A percentile compares a stretch with the other conserved stretches of the same genome.
These are phyloP conservation scores for Sinocyclocheilus anshuiensis DNA, from an alignment of 2,113 vertebrate species.

Conservation along the genomic window DNA sequence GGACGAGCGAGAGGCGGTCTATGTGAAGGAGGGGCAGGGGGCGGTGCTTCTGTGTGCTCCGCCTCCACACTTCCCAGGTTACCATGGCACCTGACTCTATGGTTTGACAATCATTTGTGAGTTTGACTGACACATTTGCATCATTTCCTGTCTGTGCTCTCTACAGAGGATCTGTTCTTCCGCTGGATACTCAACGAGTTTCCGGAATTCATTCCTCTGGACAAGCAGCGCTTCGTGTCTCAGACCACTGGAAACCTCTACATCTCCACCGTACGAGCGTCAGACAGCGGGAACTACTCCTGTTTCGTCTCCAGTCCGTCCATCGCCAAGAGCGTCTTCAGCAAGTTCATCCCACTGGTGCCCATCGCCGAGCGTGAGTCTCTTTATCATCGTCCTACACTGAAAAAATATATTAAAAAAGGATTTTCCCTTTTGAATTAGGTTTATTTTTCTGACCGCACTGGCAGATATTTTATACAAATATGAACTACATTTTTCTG, in stretches of 20 bases:
- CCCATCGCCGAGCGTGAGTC: constrained; percentile 88
- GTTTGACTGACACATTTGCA: background rate
- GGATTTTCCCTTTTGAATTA: too few relatives aligned
- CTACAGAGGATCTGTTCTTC: constrained; percentile 88
- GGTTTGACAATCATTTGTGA: background rate
- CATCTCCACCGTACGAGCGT: constrained; percentile 90
- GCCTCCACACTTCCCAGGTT: constrained; percentile 93
- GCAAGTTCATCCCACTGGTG: constrained; percentile 94
- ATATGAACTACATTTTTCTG: too few relatives aligned
- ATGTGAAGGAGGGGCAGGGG: constrained; percentile 88
- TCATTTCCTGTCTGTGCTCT: constrained; percentile 45
- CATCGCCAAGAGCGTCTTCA: constrained; percentile 97
- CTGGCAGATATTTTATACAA: too few relatives aligned
- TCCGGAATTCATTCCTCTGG: constrained; percentile 89
- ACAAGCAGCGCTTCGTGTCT: constrained; percentile 91
- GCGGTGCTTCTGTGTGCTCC: constrained; percentile 91
- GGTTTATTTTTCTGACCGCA: too few relatives aligned
- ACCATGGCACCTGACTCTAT: background rate
- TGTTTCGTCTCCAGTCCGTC: constrained; percentile 93
- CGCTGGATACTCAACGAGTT: constrained; percentile 98
- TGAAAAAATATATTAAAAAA: too few relatives aligned
- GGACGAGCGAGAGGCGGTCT: constrained; percentile 87
- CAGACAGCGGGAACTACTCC: constrained; percentile 94
- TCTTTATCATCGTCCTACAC: too few relatives aligned
- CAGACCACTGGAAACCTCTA: constrained; percentile 95